Evolutionary conservation across 1,140 invertebrate genomes (phyloP).

Genomic region (Megalopta genalis): DNA sequence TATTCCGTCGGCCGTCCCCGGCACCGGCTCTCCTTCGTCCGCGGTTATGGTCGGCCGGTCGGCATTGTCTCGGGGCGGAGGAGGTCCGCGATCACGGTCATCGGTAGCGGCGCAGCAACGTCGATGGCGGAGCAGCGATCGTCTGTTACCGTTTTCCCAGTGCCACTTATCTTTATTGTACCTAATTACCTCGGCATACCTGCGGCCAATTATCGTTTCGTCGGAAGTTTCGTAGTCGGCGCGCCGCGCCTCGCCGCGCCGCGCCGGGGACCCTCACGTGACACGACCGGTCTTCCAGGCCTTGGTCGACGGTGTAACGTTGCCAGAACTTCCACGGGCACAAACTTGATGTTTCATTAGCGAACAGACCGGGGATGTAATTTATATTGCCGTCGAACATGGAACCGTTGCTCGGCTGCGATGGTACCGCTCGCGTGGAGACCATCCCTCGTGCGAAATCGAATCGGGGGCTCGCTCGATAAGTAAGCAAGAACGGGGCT

Average conservation of each 20-base stretch:
- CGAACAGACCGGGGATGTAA: background rate
- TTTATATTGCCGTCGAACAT: background rate
- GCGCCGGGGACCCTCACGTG: slow-evolving; percentile 7
- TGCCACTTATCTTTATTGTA: slow-evolving; percentile 59
- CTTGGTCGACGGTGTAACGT: background rate
- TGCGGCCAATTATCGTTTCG: slow-evolving; percentile 50
- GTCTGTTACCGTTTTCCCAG: slow-evolving; percentile 25
- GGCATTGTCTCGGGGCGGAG: background rate
- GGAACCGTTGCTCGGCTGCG: slow-evolving; percentile 5
- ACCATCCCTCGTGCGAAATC: too few relatives aligned
- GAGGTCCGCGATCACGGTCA: too few relatives aligned
- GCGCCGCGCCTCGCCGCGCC: background rate
- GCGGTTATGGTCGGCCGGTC: background rate
- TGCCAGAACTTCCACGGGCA: background rate
- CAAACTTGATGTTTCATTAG: slow-evolving; percentile 9
- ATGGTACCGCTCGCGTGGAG: background rate
- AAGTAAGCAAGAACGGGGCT: too few relatives aligned
- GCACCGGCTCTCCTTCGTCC: background rate
- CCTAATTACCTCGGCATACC: slow-evolving; percentile 57
- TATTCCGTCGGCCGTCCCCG: background rate
- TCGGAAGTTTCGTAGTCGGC: slow-evolving; percentile 32
- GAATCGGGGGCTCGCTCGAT: too few relatives aligned
- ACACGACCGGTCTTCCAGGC: background rate
- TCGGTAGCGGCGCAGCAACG: background rate
- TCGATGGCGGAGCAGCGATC: background rate